Conservation (phyloP, 2,113 vertebrate species). For the Ursus arctos region DNA sequence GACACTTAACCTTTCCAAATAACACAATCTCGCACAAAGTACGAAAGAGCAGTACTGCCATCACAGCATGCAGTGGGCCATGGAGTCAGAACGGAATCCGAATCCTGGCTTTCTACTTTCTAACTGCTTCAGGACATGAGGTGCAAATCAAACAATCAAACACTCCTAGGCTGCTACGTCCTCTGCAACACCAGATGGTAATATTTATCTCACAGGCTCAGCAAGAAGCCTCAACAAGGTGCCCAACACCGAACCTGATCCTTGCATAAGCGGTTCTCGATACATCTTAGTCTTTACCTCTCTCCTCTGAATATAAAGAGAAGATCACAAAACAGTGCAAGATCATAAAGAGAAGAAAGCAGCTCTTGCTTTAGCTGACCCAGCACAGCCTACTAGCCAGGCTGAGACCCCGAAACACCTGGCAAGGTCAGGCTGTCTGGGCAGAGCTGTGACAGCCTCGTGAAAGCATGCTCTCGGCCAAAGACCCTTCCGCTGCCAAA, state of each 20-base stretch:
- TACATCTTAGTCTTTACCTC: background rate
- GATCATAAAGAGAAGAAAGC: background rate
- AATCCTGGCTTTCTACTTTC: background rate
- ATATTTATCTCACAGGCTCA: background rate
- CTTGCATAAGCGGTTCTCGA: background rate
- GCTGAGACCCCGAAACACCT: background rate
- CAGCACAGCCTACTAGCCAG: slow-evolving; percentile 66
- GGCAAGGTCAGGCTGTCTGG: slow-evolving; percentile 29
- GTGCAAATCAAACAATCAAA: background rate
- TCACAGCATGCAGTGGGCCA: background rate
- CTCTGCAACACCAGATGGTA: background rate
- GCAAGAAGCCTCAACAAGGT: background rate
- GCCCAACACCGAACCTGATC: background rate
- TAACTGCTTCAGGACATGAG: background rate
- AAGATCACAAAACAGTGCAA: background rate
- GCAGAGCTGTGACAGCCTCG: background rate
- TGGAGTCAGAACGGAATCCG: background rate
- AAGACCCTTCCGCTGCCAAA: background rate
- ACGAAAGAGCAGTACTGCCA: background rate
- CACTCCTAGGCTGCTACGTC: background rate
- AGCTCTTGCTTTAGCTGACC: slow-evolving; percentile 23
- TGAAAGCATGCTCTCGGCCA: background rate
- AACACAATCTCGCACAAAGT: background rate
- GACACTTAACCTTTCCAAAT: background rate
- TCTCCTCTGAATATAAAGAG: background rate